Percentiles rank a stretch among this genome's conserved stretches.
Evolutionary conservation across 2,888 invertebrate genomes (phyloP).

Genomic region (Meganola albula): DNA sequence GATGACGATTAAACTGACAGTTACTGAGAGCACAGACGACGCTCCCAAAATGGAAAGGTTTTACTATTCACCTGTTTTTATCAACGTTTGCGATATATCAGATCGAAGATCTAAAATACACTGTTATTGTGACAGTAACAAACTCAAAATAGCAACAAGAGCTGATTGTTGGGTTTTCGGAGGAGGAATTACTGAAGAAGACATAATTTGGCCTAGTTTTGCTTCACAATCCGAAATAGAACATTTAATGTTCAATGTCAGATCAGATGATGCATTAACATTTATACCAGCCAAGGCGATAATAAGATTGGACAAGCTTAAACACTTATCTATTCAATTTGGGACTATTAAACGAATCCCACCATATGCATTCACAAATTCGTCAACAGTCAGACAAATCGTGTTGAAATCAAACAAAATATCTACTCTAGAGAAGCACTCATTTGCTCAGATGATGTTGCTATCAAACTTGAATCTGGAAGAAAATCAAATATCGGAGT

Average conservation of each 20-base stretch:
- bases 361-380: slow-evolving; percentile 86
- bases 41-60: slow-evolving; percentile 51
- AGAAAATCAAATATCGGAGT: slow-evolving; percentile 85
- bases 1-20: slow-evolving; percentile 59
- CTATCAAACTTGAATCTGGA: slow-evolving; percentile 83
- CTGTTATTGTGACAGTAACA: slow-evolving; percentile 69
- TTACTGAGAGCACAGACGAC: slow-evolving; percentile 62
- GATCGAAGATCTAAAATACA: slow-evolving; percentile 68
- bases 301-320: slow-evolving; percentile 81
- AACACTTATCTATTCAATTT: slow-evolving; percentile 83
- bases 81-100: slow-evolving; percentile 67
- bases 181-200: slow-evolving; percentile 79
- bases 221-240: slow-evolving; percentile 83
- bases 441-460: slow-evolving; percentile 85
- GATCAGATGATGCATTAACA: slow-evolving; percentile 82
- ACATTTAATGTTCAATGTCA: slow-evolving; percentile 83
- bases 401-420: slow-evolving; percentile 84
- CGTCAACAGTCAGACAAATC: slow-evolving; percentile 83
- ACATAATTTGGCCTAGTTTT: slow-evolving; percentile 85
- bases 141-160: slow-evolving; percentile 77
- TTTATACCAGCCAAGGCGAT: slow-evolving; percentile 85
- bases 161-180: slow-evolving; percentile 87
- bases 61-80: slow-evolving; percentile 58
- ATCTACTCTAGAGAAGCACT: slow-evolving; percentile 79
- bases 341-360: slow-evolving; percentile 84